A percentile compares a stretch with the other conserved stretches of the same genome.
Evolutionary conservation across 2,797 vertebrate genomes (phyloP).

Genomic region (Epinephelus awoara): DNA sequence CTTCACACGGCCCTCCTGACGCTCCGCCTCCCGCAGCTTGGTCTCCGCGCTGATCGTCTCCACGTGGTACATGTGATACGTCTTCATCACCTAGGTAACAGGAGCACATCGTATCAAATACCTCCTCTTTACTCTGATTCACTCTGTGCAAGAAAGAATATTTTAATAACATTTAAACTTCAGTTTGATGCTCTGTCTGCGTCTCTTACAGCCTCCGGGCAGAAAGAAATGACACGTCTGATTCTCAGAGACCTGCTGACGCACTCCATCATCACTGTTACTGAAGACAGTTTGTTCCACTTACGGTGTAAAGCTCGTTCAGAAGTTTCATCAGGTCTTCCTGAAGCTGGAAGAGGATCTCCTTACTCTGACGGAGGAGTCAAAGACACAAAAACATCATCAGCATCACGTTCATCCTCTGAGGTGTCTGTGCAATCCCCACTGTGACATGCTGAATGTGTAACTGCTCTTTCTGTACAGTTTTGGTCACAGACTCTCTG

Average conservation of each 20-base stretch:
- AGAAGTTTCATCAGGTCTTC: slow-evolving; percentile 99
- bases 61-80: slow-evolving; percentile 98
- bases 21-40: slow-evolving; percentile 97
- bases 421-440: background rate
- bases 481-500: too few relatives aligned
- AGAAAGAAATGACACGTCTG: background rate
- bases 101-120: background rate
- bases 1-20: slow-evolving; percentile 94
- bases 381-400: background rate
- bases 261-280: too few relatives aligned
- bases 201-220: background rate
- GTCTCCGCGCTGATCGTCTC: slow-evolving; percentile 96
- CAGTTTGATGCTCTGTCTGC: background rate
- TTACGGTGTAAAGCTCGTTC: slow-evolving; percentile 98
- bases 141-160: background rate
- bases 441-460: too few relatives aligned
- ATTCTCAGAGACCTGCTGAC: background rate
- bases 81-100: slow-evolving; percentile 95
- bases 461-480: too few relatives aligned
- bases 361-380: slow-evolving; percentile 90
- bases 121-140: background rate
- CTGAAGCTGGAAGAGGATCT: slow-evolving; percentile 97
- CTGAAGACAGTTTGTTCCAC: slow-evolving; percentile 38
- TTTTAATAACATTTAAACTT: background rate
- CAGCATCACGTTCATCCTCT: rapidly evolving